A percentile compares a stretch with the other conserved stretches of the same genome.
These are phyloP conservation scores for Streptopelia turtur DNA, from an alignment of 2,797 vertebrate species.

Conservation along the genomic window DNA sequence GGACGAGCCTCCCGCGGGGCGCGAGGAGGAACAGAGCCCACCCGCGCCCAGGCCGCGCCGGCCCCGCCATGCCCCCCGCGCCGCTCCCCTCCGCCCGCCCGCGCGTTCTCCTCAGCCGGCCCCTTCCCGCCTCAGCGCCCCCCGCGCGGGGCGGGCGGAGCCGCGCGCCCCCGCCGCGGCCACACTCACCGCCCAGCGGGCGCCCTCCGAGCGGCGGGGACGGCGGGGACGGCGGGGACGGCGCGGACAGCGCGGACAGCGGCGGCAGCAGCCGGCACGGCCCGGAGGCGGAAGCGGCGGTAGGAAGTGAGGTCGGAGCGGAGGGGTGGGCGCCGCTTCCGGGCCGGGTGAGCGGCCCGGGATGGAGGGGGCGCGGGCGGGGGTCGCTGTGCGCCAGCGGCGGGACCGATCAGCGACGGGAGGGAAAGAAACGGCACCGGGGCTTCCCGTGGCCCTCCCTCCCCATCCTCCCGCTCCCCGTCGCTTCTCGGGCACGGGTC, in stretches of 20 bases:
- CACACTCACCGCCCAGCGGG: background rate
- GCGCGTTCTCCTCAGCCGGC: background rate
- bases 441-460: too few species aligned
- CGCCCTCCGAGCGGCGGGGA: background rate
- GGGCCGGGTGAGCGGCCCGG: background rate
- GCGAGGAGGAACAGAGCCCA: background rate
- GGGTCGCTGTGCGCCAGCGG: too few species aligned
- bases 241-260: background rate
- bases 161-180: background rate
- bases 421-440: too few species aligned
- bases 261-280: background rate
- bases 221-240: accelerated
- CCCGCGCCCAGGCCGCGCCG: background rate
- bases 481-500: background rate
- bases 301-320: background rate
- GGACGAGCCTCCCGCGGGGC: background rate
- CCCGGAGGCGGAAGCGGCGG: background rate
- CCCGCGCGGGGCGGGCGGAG: background rate
- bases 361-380: too few species aligned
- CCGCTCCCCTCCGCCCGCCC: background rate
- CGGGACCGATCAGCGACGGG: too few species aligned
- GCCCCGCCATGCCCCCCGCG: background rate
- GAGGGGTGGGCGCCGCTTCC: background rate
- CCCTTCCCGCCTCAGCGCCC: background rate
- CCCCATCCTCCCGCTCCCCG: background rate